Percentiles rank a stretch among this genome's conserved stretches.
Conservation (phyloP, 92 coral and sea anemone species). For the Montipora capitata region DNA sequence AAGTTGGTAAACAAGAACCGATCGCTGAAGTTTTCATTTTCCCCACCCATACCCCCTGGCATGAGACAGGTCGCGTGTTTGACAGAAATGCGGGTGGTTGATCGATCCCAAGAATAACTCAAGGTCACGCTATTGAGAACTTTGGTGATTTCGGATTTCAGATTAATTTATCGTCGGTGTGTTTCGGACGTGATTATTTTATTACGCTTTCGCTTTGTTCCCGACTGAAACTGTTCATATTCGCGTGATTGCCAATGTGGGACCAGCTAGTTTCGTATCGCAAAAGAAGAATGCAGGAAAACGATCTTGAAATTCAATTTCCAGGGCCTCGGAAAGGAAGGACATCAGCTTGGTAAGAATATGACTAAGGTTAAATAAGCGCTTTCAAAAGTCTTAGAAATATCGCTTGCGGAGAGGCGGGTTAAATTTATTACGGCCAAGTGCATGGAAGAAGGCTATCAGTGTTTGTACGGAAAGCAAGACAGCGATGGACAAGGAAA, state of each 20-base stretch:
- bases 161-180: conserved; percentile 13
- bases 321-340: conserved; percentile 20
- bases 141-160: conserved; percentile 11
- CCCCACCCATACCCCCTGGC: conserved; percentile 36
- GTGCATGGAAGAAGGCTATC: background rate
- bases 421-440: background rate
- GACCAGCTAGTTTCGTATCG: conserved; percentile 16
- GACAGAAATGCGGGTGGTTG: conserved; percentile 56
- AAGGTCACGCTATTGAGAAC: conserved; percentile 55
- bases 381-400: background rate
- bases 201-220: background rate
- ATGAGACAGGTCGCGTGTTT: conserved; percentile 61
- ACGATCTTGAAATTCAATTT: conserved; percentile 16
- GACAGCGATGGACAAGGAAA: background rate
- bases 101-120: conserved; percentile 52
- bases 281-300: conserved; percentile 25
- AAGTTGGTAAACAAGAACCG: background rate
- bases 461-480: too few species aligned
- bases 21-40: conserved; percentile 2
- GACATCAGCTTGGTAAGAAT: conserved; percentile 28
- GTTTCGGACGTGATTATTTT: background rate
- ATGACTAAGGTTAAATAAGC: background rate
- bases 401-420: background rate
- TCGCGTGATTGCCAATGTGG: conserved; percentile 11
- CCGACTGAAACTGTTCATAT: conserved; percentile 6